Evolutionary conservation across 2,113 vertebrate species (phyloP).

Genomic region (Triplophysa siluroides): DNA sequence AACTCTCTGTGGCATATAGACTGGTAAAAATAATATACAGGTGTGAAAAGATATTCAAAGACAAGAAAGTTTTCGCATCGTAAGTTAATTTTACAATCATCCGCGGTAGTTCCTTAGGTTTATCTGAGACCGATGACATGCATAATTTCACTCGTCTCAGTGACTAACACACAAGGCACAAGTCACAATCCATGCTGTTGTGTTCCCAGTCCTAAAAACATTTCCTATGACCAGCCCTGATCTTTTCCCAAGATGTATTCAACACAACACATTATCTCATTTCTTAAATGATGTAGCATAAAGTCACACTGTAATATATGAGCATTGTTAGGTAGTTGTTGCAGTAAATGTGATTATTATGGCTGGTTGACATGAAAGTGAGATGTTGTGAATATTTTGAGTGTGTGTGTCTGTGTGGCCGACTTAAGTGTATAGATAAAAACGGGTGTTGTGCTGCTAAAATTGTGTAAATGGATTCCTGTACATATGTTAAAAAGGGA

Average conservation of each 20-base stretch:
- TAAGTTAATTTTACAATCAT: not conserved
- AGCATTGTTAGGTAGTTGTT: constrained; percentile 56
- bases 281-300: constrained; percentile 48
- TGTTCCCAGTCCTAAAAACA: not conserved
- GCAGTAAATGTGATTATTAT: constrained; percentile 37
- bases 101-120: not conserved
- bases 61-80: not conserved
- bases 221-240: not conserved
- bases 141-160: not conserved
- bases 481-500: constrained; percentile 39
- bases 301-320: constrained; percentile 61
- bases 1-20: not conserved
- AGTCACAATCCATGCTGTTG: not conserved
- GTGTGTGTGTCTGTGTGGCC: constrained; percentile 51
- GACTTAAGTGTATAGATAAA: constrained; percentile 34
- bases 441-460: constrained; percentile 45
- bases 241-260: not conserved
- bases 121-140: not conserved
- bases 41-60: not conserved
- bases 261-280: constrained; percentile 14
- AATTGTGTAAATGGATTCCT: constrained; percentile 31
- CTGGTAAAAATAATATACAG: too few species aligned
- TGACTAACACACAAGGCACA: not conserved
- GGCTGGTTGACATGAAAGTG: constrained; percentile 58
- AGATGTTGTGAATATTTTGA: constrained; percentile 50